Percentiles rank a stretch among this genome's conserved stretches.
phyloP scores from a whole-genome alignment of 2,797 vertebrate species.

The Danio aesculapii region DNA sequence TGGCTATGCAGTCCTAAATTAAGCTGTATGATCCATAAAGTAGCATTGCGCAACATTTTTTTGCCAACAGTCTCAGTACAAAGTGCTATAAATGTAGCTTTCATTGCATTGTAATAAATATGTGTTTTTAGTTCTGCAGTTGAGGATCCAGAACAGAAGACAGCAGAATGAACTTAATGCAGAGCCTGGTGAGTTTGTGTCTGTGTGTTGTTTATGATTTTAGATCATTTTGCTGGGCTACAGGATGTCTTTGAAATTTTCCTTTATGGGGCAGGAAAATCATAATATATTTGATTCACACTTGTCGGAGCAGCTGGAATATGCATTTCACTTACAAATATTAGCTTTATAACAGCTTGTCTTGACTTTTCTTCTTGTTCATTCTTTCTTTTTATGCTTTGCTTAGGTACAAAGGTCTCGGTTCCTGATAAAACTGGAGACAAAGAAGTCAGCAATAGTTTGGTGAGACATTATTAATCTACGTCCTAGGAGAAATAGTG shows the following conservation, averaged over 20 bases:
- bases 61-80: background rate
- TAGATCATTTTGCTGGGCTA: background rate
- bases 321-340: slow-evolving; percentile 14
- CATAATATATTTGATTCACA: slow-evolving; percentile 14
- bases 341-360: background rate
- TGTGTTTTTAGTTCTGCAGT: slow-evolving; percentile 81
- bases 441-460: slow-evolving; percentile 75
- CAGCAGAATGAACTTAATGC: slow-evolving; percentile 83
- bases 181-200: slow-evolving; percentile 74
- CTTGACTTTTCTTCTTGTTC: background rate
- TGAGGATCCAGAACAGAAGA: slow-evolving; percentile 87
- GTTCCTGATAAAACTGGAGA: slow-evolving; percentile 69
- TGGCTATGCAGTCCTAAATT: slow-evolving; percentile 7
- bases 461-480: slow-evolving; percentile 68
- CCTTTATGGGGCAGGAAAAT: slow-evolving; percentile 6
- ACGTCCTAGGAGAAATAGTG: background rate
- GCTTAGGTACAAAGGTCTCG: slow-evolving; percentile 73
- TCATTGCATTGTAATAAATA: background rate
- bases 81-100: background rate
- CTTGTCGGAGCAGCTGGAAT: slow-evolving; percentile 16
- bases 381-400: slow-evolving; percentile 38
- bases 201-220: slow-evolving; percentile 8
- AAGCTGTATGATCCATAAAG: slow-evolving; percentile 50
- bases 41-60: slow-evolving; percentile 47
- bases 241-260: slow-evolving; percentile 6